Percentiles rank a stretch among this genome's conserved stretches.
These are phyloP conservation scores for Acrobasis repandana DNA, from an alignment of 2,888 invertebrate species.

Conservation along the genomic window DNA sequence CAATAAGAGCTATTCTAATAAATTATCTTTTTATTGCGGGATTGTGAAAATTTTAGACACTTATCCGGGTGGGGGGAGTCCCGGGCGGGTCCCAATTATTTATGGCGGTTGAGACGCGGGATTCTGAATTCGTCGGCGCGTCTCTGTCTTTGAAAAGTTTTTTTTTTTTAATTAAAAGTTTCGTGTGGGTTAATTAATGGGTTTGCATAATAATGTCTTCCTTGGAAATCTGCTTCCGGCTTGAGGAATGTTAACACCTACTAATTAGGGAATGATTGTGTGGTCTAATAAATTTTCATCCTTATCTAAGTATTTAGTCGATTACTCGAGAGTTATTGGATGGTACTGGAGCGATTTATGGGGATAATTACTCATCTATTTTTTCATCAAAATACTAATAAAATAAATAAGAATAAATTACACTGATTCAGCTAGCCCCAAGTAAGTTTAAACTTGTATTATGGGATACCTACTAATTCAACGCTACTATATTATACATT, in stretches of 20 bases:
- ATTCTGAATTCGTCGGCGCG: constrained; percentile 74
- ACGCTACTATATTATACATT: no score
- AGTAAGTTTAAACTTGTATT: no score
- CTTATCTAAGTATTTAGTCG: constrained; percentile 15
- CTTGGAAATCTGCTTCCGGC: constrained; percentile 37
- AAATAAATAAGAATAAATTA: no score
- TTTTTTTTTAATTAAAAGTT: constrained; percentile 79
- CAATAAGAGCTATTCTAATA: constrained; percentile 83
- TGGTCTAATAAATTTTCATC: constrained; percentile 13
- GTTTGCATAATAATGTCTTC: constrained; percentile 53
- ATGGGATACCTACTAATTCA: no score
- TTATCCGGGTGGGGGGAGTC: constrained; percentile 68
- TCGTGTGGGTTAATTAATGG: constrained; percentile 78
- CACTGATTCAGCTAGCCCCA: no score
- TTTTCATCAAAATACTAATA: no score
- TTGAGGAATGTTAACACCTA: constrained; percentile 20
- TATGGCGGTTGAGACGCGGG: constrained; percentile 80
- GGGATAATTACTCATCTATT: not conserved
- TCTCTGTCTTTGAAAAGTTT: constrained; percentile 70
- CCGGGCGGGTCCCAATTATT: constrained; percentile 76
- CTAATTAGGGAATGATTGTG: constrained; percentile 22
- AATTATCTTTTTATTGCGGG: constrained; percentile 84
- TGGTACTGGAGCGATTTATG: not conserved
- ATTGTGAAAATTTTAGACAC: constrained; percentile 84
- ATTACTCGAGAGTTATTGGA: not conserved